Base-by-base conservation (phyloP, 2,888 invertebrate species). In the Papilio elwesi region DNA sequence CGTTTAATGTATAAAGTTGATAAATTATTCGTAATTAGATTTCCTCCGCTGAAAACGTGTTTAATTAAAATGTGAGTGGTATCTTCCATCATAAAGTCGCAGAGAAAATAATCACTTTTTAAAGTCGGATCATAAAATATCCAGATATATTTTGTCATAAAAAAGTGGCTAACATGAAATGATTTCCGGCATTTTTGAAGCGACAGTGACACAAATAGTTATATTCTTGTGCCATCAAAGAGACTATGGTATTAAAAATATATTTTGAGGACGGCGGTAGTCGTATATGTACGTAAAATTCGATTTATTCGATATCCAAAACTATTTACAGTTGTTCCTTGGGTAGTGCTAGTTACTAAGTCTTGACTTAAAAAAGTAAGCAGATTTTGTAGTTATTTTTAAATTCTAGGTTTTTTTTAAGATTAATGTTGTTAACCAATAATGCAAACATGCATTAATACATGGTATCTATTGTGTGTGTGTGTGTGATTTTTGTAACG, bases 1-100 rank as follows among this genome's bases (percentile, higher is more conserved):
- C 68, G 53, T 13, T 64, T 12, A 65, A 66, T 71, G 74, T 74
- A 71, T 70, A 75, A 71, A 77, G 75, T 76, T 76, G 76, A 85
- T 88, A 86, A 87, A 89, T 87, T 82, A 78, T 79, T 79, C 59
- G 83, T 86, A 84, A 89, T 88, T 86, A 85, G 86, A 87, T 85
- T 86, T 85, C 84, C 84, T 85, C 82, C 80, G 76, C 81, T 79
- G 77, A 76, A 75, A 80, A 81, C 79, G 79, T 81, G 78, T 77
- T 77, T 78, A 83, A 86, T 86, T 87, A 87, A 87, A 47, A 70
- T 65, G 66, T 73, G 59, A 66, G 65, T 36, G 67, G 57, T n/a
- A 43, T 13, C 57, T 26, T 73, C 51, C 11, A 43, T 65, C 69
- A 65, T 69, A 49, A 55, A n/a, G 36, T 64, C 52, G 26, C 47